Percentiles rank a stretch among this genome's conserved stretches.
Conservation (phyloP, 1,140 invertebrate species). For the Drepana arcuata region DNA sequence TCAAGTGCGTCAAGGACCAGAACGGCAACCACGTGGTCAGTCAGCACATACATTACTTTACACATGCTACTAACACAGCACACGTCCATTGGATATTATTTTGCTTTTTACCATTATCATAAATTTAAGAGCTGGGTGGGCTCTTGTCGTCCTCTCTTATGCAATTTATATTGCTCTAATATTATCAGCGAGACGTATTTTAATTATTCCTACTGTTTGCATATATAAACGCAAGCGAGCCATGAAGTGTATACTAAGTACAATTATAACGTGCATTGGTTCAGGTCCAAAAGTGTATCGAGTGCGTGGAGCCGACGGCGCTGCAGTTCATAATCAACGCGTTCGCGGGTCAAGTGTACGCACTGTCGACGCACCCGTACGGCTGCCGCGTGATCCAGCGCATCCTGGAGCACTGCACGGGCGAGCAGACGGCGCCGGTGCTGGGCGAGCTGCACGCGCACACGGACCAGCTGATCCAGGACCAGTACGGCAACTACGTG, state of each 20-base stretch:
- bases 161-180: too few species aligned
- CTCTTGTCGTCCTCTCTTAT: too few species aligned
- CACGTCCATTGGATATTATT: too few species aligned
- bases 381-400: slow-evolving; percentile 99
- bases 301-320: slow-evolving; percentile 97
- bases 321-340: slow-evolving; percentile 99
- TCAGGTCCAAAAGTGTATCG: slow-evolving; percentile 96
- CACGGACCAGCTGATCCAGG: slow-evolving; percentile 95
- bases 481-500: slow-evolving; percentile 93
- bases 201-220: too few species aligned
- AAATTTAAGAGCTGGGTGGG: too few species aligned
- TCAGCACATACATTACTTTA: slow-evolving; percentile 12
- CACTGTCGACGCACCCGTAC: slow-evolving; percentile 98
- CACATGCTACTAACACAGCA: too few species aligned
- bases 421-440: slow-evolving; percentile 96
- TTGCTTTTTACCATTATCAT: too few species aligned
- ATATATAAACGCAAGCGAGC: too few species aligned
- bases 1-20: slow-evolving; percentile 99
- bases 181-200: too few species aligned
- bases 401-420: slow-evolving; percentile 97
- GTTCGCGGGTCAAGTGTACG: slow-evolving; percentile 96
- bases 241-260: too few species aligned
- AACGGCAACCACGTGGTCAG: slow-evolving; percentile 96
- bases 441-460: slow-evolving; percentile 95
- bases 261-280: slow-evolving; percentile 3